Evolutionary conservation across 2,888 invertebrate species (phyloP).

Genomic region (Sericinus montela): DNA sequence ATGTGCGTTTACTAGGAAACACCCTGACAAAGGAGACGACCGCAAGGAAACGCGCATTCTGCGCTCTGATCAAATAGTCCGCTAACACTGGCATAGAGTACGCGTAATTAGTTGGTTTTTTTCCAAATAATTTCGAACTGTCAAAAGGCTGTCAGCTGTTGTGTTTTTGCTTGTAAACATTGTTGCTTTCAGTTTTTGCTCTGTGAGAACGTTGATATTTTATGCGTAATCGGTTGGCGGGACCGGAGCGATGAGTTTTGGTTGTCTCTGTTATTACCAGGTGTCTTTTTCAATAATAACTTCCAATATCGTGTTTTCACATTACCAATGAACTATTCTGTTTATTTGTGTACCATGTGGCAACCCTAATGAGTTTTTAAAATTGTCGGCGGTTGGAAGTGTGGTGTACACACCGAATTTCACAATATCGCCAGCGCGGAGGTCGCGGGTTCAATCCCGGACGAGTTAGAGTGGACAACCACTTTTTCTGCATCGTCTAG

Average conservation of each 20-base stretch:
- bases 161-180: constrained; percentile 4
- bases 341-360: constrained; percentile 2
- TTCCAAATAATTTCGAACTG: neutral
- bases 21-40: neutral
- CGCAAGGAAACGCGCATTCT: neutral
- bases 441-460: too few relatives aligned
- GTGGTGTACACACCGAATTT: too few relatives aligned
- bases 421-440: too few relatives aligned
- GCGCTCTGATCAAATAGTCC: neutral
- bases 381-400: too few relatives aligned
- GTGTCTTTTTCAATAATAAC: neutral
- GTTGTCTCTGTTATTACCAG: neutral
- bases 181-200: neutral
- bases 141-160: constrained; percentile 1
- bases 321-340: constrained; percentile 5
- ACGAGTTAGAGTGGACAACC: too few relatives aligned
- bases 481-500: too few relatives aligned
- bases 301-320: neutral
- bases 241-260: neutral
- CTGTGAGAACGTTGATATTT: neutral
- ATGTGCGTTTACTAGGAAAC: too few relatives aligned
- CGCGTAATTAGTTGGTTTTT: neutral
- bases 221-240: too few relatives aligned
- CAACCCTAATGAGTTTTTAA: too few relatives aligned
- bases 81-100: constrained; percentile 1